Evolutionary conservation across 2,888 invertebrate genomes (phyloP).

Genomic region (Eurois occulta): DNA sequence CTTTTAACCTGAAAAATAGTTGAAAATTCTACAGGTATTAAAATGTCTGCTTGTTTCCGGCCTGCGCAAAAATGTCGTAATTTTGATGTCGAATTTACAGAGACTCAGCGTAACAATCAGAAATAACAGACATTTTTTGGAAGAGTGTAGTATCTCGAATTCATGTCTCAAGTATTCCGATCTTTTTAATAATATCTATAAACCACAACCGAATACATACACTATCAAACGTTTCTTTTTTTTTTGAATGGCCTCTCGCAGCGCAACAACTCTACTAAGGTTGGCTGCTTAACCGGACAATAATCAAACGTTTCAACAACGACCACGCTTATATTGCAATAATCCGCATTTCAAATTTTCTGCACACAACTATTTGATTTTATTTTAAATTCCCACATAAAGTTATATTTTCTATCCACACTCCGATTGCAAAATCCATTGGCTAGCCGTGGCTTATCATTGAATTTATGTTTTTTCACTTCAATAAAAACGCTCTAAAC

Average conservation of each 20-base stretch:
- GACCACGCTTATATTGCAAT: background rate
- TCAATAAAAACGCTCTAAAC: slow-evolving; percentile 77
- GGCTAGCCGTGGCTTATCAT: slow-evolving; percentile 75
- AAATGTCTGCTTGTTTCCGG: background rate
- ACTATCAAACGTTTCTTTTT: too few species aligned
- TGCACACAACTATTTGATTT: slow-evolving; percentile 7
- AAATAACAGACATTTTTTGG: background rate
- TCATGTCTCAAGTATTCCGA: background rate
- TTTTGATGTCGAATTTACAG: background rate
- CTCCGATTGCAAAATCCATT: slow-evolving; percentile 72
- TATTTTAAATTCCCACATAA: slow-evolving; percentile 34
- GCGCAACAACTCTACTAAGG: too few species aligned
- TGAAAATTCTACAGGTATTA: background rate
- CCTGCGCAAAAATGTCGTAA: background rate
- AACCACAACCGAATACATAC: background rate
- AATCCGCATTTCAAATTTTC: slow-evolving; percentile 12
- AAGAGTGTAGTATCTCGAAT: background rate
- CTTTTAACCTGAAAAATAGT: background rate
- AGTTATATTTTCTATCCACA: slow-evolving; percentile 60
- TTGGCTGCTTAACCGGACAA: too few species aligned
- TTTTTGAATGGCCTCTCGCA: too few species aligned
- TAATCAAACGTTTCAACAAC: too few species aligned
- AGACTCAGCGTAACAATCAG: background rate
- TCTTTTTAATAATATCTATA: background rate
- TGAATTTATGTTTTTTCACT: slow-evolving; percentile 78